phyloP scores from a whole-genome alignment of 2,797 vertebrate genomes.

The Valencia hispanica region DNA sequence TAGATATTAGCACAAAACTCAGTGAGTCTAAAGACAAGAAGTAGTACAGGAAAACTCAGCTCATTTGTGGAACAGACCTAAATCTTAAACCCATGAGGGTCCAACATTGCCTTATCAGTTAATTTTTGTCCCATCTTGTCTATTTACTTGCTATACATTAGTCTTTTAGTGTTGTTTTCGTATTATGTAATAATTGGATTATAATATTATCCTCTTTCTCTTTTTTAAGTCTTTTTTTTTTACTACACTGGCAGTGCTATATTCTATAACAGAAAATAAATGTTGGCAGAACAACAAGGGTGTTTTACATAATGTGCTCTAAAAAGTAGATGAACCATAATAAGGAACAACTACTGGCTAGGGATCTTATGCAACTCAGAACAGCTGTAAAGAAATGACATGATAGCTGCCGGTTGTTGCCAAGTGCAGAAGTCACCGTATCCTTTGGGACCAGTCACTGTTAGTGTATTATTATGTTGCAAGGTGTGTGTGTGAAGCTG shows the following conservation, averaged over 20 bases:
- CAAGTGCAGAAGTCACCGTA: not conserved
- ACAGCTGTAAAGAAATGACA: conserved; percentile 15
- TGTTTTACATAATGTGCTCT: conserved; percentile 16
- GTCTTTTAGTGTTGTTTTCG: too few relatives aligned
- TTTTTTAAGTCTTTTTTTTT: not conserved
- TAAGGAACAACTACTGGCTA: not conserved
- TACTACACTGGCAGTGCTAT: not conserved
- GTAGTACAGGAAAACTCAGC: too few relatives aligned
- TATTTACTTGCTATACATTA: too few relatives aligned
- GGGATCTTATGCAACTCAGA: conserved; percentile 22
- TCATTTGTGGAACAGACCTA: too few relatives aligned
- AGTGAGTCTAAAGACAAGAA: too few relatives aligned
- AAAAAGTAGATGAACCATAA: conserved; percentile 18
- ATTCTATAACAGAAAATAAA: conserved; percentile 1
- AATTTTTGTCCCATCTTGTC: too few relatives aligned
- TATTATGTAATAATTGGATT: too few relatives aligned
- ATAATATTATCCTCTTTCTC: too few relatives aligned
- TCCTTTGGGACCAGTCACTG: conserved; percentile 25
- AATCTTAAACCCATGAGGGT: too few relatives aligned
- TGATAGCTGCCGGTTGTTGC: not conserved
- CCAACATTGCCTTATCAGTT: too few relatives aligned
- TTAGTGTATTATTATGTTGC: conserved; percentile 21
- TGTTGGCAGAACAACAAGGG: not conserved
- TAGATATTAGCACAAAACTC: too few relatives aligned
- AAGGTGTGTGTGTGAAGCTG: conserved; percentile 31